Conservation (phyloP, 2,797 vertebrate genomes). For the Falco biarmicus region DNA sequence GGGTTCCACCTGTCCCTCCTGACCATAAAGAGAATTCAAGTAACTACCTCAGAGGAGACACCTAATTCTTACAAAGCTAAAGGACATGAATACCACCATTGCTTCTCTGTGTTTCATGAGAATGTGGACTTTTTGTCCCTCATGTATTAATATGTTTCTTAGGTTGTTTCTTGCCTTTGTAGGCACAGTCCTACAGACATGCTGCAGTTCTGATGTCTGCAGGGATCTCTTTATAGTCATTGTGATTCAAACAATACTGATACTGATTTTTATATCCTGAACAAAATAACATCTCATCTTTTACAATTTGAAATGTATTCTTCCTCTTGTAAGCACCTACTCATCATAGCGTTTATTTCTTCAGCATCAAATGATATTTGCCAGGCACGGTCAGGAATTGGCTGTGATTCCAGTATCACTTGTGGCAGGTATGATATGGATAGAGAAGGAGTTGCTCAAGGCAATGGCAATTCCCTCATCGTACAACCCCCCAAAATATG, state of each 20-base stretch:
- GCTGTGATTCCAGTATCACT: not conserved
- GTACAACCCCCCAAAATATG: not conserved
- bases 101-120: not conserved
- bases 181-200: not conserved
- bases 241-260: not conserved
- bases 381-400: not conserved
- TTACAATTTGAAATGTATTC: not conserved
- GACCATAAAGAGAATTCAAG: not conserved
- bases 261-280: conserved; percentile 16
- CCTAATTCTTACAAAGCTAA: not conserved
- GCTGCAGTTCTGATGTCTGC: not conserved
- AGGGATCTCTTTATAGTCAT: not conserved
- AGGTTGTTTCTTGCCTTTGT: not conserved
- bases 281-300: not conserved
- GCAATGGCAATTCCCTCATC: not conserved
- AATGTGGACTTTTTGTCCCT: not conserved
- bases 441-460: not conserved
- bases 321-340: not conserved
- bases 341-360: not conserved
- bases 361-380: not conserved
- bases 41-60: not conserved
- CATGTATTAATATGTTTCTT: not conserved
- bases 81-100: not conserved
- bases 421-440: not conserved
- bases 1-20: not conserved